phyloP scores from a whole-genome alignment of 2,797 vertebrate genomes.

The Danio aesculapii region DNA sequence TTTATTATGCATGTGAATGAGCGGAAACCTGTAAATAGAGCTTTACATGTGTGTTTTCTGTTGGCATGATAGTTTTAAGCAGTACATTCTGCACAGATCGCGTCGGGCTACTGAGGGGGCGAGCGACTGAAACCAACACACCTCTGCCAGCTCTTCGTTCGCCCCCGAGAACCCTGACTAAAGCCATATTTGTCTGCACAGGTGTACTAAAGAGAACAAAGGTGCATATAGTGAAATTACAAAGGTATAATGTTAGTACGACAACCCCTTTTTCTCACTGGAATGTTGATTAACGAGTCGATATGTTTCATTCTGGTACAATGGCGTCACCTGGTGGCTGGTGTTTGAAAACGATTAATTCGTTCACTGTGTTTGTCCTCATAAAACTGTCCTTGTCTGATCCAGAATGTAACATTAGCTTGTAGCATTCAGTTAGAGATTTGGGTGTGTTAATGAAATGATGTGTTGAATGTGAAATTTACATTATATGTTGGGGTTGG shows the following conservation, averaged over 20 bases:
- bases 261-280: conserved; percentile 38
- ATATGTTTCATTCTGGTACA: conserved; percentile 15
- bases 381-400: conserved; percentile 34
- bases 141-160: conserved; percentile 60
- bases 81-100: conserved; percentile 69
- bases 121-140: conserved; percentile 51
- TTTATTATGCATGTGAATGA: conserved; percentile 57
- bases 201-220: conserved; percentile 61
- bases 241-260: conserved; percentile 55
- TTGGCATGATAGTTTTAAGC: conserved; percentile 69
- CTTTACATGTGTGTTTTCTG: conserved; percentile 57
- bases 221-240: conserved; percentile 51
- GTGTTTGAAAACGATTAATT: conserved; percentile 33
- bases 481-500: background rate
- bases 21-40: conserved; percentile 41
- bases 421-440: conserved; percentile 56
- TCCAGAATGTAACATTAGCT: conserved; percentile 46
- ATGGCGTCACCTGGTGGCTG: conserved; percentile 48
- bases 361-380: conserved; percentile 29
- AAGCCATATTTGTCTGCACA: conserved; percentile 78
- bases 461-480: conserved; percentile 15
- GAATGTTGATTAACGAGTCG: conserved; percentile 36
- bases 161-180: conserved; percentile 66
- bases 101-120: conserved; percentile 59
- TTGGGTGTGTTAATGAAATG: conserved; percentile 29